A percentile compares a stretch with the other conserved stretches of the same genome.
phyloP scores from a whole-genome alignment of 2,888 invertebrate species.

The Ophion slaviceki region DNA sequence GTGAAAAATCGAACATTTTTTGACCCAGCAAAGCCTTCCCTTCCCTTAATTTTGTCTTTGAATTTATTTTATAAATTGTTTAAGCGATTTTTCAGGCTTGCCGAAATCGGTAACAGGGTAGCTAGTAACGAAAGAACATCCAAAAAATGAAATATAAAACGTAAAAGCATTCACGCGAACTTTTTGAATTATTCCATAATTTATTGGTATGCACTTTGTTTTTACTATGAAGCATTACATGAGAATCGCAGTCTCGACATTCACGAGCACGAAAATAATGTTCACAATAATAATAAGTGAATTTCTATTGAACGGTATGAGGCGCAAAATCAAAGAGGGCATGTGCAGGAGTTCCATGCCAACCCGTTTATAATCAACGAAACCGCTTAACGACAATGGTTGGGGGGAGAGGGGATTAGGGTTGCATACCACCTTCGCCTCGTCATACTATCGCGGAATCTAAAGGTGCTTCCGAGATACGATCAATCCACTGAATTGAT shows the following conservation, averaged over 20 bases:
- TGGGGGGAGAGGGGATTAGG: constrained; percentile 35
- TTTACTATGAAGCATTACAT: background rate
- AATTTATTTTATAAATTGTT: too few relatives aligned
- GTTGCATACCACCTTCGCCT: constrained; percentile 72
- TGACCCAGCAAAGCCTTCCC: too few relatives aligned
- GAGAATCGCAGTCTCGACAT: background rate
- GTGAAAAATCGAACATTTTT: too few relatives aligned
- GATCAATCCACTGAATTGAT: constrained; percentile 76
- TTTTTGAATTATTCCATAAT: background rate
- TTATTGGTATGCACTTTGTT: background rate
- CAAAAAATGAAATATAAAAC: too few relatives aligned
- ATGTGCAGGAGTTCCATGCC: constrained; percentile 52
- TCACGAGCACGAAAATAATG: background rate
- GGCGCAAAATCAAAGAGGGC: constrained; percentile 48
- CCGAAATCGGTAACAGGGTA: too few relatives aligned
- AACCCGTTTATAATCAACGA: constrained; percentile 63
- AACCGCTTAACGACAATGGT: constrained; percentile 70
- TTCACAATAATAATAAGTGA: constrained; percentile 31
- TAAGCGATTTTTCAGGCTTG: too few relatives aligned
- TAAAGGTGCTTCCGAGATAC: constrained; percentile 74
- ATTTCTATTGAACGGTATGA: constrained; percentile 46
- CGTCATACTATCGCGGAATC: constrained; percentile 75
- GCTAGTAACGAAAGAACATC: background rate
- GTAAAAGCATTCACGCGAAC: too few relatives aligned
- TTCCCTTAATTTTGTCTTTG: too few relatives aligned